A percentile compares a stretch with the other conserved stretches of the same genome.
Conservation (phyloP, 23 tunicate genomes). For the Trididemnum clinides region DNA sequence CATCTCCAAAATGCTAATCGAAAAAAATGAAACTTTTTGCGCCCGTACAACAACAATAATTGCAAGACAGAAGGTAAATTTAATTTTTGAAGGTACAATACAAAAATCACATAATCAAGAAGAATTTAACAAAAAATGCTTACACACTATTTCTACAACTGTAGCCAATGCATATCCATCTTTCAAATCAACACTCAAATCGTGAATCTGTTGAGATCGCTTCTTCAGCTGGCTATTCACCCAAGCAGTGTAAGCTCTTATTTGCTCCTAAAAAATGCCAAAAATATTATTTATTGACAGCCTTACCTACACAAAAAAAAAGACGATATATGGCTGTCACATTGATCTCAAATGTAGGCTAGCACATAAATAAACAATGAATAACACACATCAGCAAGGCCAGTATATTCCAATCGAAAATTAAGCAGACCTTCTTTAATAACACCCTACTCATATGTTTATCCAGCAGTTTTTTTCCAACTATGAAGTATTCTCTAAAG, state of each 20-base stretch:
- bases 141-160: slow-evolving; percentile 80
- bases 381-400: no score
- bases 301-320: no score
- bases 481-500: no score
- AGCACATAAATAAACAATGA: no score
- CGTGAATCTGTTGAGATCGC: slow-evolving; percentile 36
- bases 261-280: slow-evolving; percentile 57
- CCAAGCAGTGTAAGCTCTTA: slow-evolving; percentile 86
- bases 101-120: background rate
- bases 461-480: no score
- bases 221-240: slow-evolving; percentile 85
- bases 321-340: no score
- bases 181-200: slow-evolving; percentile 56
- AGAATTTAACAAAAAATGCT: slow-evolving; percentile 4
- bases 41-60: background rate
- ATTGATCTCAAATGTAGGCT: no score
- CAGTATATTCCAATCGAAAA: no score
- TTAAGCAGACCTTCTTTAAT: no score
- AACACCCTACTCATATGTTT: no score
- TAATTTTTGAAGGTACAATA: background rate
- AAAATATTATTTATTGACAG: no score
- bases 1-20: background rate
- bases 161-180: slow-evolving; percentile 56
- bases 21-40: background rate
- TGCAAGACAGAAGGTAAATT: no score